Evolutionary conservation across 1,140 invertebrate genomes (phyloP), one percentile per base, ranked within the genome.

Genomic region (Camponotus floridanus): DNA sequence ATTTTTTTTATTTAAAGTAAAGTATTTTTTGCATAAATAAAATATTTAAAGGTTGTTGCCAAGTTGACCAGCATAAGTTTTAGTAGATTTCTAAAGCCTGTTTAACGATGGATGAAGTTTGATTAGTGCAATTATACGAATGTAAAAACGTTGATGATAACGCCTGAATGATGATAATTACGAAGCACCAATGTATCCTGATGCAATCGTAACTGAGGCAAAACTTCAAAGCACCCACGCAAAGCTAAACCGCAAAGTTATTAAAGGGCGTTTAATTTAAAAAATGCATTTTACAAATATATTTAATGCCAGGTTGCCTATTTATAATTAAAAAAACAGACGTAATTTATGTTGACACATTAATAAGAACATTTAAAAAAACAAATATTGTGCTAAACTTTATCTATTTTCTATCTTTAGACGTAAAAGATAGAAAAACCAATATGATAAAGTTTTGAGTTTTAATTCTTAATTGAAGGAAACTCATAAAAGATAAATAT

Each of bases 151-250:
- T 21, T 21, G 7, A 15, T 48, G 48, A 80, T 65, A 42, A 80
- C 78, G 65, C 65, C 36, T 36, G 78, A 83, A 74, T 48, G 39
- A 61, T 73, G 31, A 61, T 80, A 57, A 80, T 51, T 18, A 39
- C 39, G 7, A n/a, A 45, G 33, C 33, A 18, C 6, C n/a, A n/a
- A 13, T 13, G 55, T 57, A 61, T 73, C 62, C 55, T 21, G 68
- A 83, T 57, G n/a, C 18, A 83, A 33, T 26, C 26, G 26, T 42
- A 51, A 42, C 8, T 5, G 21, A 36, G 21, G 76, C 64, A 26
- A 7, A 80, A 83, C 39, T 83, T 83, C 31, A 61, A 83, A 73
- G 61, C 68, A 73, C 68, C 79, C 55, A 73, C 39, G 39, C 68
- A 45, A 64, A 83, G 68, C 13, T 61, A 61, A 42, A 18, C 45